Evolutionary conservation across 1,140 invertebrate species (phyloP), one percentile per base, ranked within the genome.

Genomic region (Probaryconus sp.): DNA sequence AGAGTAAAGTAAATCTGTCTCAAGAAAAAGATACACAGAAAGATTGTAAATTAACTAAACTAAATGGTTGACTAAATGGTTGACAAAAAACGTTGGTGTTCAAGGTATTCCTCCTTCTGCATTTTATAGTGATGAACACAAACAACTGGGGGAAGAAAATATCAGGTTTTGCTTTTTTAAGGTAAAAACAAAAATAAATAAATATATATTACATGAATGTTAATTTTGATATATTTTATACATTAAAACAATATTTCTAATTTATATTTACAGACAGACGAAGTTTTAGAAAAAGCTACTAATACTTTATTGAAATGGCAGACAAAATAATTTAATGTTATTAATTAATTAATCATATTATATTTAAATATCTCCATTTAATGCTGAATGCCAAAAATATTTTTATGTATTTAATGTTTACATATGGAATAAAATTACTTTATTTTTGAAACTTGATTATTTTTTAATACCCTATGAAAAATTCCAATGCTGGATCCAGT

Each of bases 131-230:
- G 87, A 91, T 1, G 88, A 89, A 10, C 91, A 99, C 85, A 98
- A 98, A 85, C 83, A 91, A 61, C 87, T 98, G 4, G 96, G 91
- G 3, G 95, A 98, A 86, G 92, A 97, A 84, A 95, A 92, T 81
- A 93, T 98, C 2, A 90, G 98, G 38, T 95, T 93, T 79, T 98
- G 97, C 86, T 99, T 98, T 83, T 96, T 97, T 40, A 99, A 99
- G 91, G 94, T 94, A 89, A 83, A 68, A 5, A 48, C 6, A 91
- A 93, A 94, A 88, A 83, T 71, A 78, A 38, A 58, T 13, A 40
- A 67, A 73, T 35, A 40, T n/a, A n/a, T n/a, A n/a, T n/a, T n/a
- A n/a, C n/a, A n/a, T n/a, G n/a, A n/a, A n/a, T 55, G 30, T 82
- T 31, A 4, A 28, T 11, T 28, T 20, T 20, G 31, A 18, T 28